Evolutionary conservation across 2,113 vertebrate species (phyloP).

Genomic region (Mus pahari): DNA sequence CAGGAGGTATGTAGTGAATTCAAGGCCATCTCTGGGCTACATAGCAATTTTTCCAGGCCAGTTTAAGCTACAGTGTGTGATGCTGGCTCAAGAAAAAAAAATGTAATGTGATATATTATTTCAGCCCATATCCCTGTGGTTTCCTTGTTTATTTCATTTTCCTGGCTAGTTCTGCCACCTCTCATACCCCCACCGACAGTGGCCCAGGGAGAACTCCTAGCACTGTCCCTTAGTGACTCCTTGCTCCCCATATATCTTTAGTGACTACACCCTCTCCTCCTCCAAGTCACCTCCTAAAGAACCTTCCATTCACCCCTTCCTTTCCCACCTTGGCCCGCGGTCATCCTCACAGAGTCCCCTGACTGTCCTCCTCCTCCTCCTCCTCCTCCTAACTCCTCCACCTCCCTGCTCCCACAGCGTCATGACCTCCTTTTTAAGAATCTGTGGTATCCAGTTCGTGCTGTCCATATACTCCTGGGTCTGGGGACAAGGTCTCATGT

Average conservation of each 20-base stretch:
- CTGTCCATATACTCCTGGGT: background rate
- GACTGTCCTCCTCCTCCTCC: background rate
- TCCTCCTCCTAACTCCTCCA: background rate
- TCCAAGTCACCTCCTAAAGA: background rate
- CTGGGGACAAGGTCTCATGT: background rate
- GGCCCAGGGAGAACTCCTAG: background rate
- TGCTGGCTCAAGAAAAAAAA: background rate
- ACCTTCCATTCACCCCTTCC: background rate
- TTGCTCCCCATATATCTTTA: background rate
- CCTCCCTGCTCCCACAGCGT: too few species aligned
- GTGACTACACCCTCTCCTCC: background rate
- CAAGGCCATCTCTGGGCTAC: background rate
- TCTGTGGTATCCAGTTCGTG: background rate
- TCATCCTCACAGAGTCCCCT: slow-evolving; percentile 1
- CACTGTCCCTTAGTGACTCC: background rate
- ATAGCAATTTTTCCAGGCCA: background rate
- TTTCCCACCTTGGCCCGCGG: background rate
- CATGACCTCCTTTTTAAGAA: background rate
- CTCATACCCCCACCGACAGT: fast-evolving
- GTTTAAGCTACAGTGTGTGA: background rate
- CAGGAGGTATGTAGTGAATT: background rate
- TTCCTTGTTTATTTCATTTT: slow-evolving; percentile 12
- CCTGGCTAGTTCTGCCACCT: background rate
- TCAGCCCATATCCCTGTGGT: background rate
- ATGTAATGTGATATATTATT: background rate